Evolutionary conservation across 2,888 invertebrate species (phyloP).

Genomic region (Aspidapion aeneum): DNA sequence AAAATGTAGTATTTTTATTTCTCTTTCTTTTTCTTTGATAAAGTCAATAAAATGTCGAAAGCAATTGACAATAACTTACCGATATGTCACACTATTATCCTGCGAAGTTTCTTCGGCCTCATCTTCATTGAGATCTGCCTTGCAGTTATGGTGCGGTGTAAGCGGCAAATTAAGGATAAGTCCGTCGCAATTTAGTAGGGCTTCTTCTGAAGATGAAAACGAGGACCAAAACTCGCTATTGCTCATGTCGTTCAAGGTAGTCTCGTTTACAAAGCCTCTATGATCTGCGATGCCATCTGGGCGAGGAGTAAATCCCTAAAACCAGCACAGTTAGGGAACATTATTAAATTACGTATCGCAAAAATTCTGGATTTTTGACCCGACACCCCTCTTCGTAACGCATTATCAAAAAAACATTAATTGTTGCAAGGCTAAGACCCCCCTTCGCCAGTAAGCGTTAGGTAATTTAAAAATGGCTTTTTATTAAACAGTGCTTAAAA

Average conservation of each 20-base stretch:
- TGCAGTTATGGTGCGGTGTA: slow-evolving; percentile 60
- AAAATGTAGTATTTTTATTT: too few relatives aligned
- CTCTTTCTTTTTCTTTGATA: too few relatives aligned
- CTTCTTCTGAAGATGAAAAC: slow-evolving; percentile 77
- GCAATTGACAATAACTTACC: slow-evolving; percentile 45
- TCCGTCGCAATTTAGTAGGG: slow-evolving; percentile 68
- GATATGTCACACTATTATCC: slow-evolving; percentile 64
- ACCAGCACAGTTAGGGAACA: too few relatives aligned
- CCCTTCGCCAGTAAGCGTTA: too few relatives aligned
- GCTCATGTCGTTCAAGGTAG: slow-evolving; percentile 64
- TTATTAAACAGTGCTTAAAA: too few relatives aligned
- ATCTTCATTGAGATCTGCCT: slow-evolving; percentile 42
- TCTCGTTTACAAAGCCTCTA: slow-evolving; percentile 61
- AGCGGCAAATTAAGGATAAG: slow-evolving; percentile 68
- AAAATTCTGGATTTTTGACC: too few relatives aligned
- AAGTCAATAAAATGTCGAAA: background rate
- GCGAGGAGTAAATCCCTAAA: slow-evolving; percentile 56
- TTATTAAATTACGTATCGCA: too few relatives aligned
- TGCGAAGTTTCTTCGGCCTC: slow-evolving; percentile 53
- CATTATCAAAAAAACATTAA: too few relatives aligned
- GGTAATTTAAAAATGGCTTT: too few relatives aligned
- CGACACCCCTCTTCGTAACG: too few relatives aligned
- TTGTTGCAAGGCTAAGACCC: too few relatives aligned
- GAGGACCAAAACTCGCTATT: slow-evolving; percentile 80
- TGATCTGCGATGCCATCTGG: slow-evolving; percentile 65